A percentile compares a stretch with the other conserved stretches of the same genome.
These are phyloP conservation scores for Allophyes oxyacanthae DNA, from an alignment of 2,888 invertebrate genomes.

Conservation along the genomic window DNA sequence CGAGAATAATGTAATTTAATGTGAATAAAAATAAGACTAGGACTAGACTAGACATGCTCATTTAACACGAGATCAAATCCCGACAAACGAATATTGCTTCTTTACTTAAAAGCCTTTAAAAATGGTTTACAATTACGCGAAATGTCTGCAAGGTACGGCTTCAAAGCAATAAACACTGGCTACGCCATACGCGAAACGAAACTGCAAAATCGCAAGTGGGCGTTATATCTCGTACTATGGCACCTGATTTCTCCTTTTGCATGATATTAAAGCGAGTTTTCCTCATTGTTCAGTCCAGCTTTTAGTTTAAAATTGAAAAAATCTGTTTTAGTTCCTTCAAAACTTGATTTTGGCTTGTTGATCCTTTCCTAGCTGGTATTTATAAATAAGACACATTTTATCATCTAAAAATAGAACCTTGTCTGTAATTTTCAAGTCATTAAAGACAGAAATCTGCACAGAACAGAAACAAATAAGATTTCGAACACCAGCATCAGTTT, in stretches of 20 bases:
- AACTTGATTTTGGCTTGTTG: too few species aligned
- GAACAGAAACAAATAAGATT: conserved; percentile 42
- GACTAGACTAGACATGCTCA: too few species aligned
- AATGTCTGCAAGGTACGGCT: neutral
- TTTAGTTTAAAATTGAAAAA: neutral
- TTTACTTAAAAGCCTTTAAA: neutral
- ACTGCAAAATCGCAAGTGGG: conserved; percentile 19
- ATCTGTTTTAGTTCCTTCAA: too few species aligned
- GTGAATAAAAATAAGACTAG: too few species aligned
- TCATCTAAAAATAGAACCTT: too few species aligned
- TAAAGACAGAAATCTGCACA: conserved; percentile 20
- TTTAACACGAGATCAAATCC: too few species aligned
- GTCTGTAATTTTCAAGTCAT: neutral
- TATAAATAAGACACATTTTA: too few species aligned
- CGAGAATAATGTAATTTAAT: too few species aligned
- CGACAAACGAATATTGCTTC: too few species aligned
- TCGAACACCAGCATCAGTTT: conserved; percentile 25
- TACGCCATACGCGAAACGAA: neutral
- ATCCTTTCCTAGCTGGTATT: too few species aligned
- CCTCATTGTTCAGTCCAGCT: neutral
- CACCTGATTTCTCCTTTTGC: conserved; percentile 2
- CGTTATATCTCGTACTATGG: conserved; percentile 6
- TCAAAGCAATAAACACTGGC: neutral
- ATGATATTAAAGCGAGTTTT: conserved; percentile 8
- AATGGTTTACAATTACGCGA: neutral